phyloP scores from a whole-genome alignment of 2,797 vertebrate species.

The Oryzias dopingdopingensis region DNA sequence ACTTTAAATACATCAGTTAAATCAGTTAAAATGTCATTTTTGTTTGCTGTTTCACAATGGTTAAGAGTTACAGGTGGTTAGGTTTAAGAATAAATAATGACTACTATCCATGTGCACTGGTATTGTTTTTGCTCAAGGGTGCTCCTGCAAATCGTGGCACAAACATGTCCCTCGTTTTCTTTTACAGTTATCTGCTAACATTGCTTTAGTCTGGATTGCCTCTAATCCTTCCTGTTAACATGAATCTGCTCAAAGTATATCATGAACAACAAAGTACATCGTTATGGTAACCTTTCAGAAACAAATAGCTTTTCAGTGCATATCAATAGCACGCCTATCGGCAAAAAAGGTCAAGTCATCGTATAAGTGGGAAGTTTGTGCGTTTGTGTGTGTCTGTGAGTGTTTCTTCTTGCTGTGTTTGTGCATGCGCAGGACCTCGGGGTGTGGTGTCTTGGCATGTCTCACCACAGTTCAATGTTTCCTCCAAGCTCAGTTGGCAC shows the following conservation, averaged over 20 bases:
- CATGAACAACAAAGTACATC: slow-evolving; percentile 48
- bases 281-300: slow-evolving; percentile 51
- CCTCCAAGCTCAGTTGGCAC: slow-evolving; percentile 57
- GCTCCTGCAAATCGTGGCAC: too few species aligned
- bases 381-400: slow-evolving; percentile 6
- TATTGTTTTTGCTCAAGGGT: too few species aligned
- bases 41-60: too few species aligned
- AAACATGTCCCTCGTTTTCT: slow-evolving; percentile 19
- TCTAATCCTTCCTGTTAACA: slow-evolving; percentile 52
- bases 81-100: too few species aligned
- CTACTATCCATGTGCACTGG: too few species aligned
- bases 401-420: slow-evolving; percentile 15
- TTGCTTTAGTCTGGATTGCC: slow-evolving; percentile 13
- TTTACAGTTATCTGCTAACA: slow-evolving; percentile 13
- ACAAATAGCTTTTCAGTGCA: slow-evolving; percentile 22
- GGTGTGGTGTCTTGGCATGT: slow-evolving; percentile 64
- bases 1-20: too few species aligned
- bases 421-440: slow-evolving; percentile 29
- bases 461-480: slow-evolving; percentile 67
- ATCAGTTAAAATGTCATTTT: too few species aligned
- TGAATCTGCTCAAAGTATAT: slow-evolving; percentile 56
- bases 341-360: slow-evolving; percentile 44
- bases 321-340: slow-evolving; percentile 24
- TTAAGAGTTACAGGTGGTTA: too few species aligned
- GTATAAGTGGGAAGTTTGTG: slow-evolving; percentile 41